These are phyloP conservation scores for Corythornis vintsioides DNA, from an alignment of 2,113 vertebrate genomes.

Conservation along the genomic window DNA sequence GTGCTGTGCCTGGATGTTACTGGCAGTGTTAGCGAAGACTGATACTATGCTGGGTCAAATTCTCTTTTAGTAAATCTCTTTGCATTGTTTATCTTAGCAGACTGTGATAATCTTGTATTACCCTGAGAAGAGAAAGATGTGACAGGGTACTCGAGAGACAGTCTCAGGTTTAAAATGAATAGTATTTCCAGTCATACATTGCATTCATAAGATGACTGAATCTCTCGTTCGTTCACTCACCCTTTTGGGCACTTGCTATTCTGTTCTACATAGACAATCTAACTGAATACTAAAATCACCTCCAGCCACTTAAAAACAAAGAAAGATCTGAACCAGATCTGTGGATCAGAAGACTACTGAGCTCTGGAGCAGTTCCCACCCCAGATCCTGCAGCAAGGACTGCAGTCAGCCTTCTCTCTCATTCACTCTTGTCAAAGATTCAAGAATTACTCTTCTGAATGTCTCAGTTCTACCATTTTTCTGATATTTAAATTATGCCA, in stretches of 20 bases:
- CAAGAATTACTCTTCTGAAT: constrained; percentile 41
- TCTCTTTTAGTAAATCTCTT: not conserved
- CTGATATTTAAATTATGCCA: constrained; percentile 62
- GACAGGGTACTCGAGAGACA: not conserved
- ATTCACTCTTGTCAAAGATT: constrained; percentile 23
- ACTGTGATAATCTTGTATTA: not conserved
- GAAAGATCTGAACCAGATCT: not conserved
- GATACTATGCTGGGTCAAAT: not conserved
- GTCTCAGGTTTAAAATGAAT: not conserved
- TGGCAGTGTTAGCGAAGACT: not conserved
- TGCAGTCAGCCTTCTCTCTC: not conserved
- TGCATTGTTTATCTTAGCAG: not conserved
- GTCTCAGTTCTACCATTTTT: constrained; percentile 46
- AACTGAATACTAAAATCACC: not conserved
- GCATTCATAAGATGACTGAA: not conserved
- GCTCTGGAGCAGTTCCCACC: not conserved
- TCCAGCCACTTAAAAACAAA: not conserved
- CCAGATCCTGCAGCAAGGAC: not conserved
- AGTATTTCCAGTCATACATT: not conserved
- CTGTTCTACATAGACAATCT: not conserved
- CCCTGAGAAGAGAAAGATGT: not conserved
- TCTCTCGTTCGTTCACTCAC: not conserved
- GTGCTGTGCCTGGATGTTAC: not conserved
- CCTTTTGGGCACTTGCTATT: not conserved
- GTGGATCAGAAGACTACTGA: not conserved